Evolutionary conservation across 2,888 invertebrate genomes (phyloP).

Genomic region (Limnephilus marmoratus): DNA sequence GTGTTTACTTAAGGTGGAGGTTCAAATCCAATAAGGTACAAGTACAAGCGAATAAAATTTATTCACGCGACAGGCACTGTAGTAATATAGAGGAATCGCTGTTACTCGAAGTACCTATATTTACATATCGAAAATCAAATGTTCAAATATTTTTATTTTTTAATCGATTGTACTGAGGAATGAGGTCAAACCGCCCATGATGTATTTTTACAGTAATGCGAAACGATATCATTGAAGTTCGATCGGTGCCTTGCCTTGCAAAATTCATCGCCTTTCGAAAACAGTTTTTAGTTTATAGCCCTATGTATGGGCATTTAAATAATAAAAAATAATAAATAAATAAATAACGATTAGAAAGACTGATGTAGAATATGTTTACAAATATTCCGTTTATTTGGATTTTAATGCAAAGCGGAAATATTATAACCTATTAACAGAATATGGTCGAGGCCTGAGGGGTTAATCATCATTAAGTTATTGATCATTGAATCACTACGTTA

Average conservation of each 20-base stretch:
- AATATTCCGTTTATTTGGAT: too few relatives aligned
- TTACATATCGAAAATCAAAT: neutral
- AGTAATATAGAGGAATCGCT: neutral
- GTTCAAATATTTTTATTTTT: neutral
- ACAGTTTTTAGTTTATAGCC: too few relatives aligned
- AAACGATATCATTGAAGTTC: neutral
- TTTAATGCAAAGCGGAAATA: too few relatives aligned
- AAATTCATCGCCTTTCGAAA: too few relatives aligned
- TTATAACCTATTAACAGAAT: too few relatives aligned
- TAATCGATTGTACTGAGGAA: neutral
- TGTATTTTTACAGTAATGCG: neutral
- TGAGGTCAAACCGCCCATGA: neutral
- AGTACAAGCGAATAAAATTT: neutral
- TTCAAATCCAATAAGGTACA: neutral
- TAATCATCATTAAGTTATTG: too few relatives aligned
- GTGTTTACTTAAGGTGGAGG: neutral
- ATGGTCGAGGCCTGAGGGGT: too few relatives aligned
- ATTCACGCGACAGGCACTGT: neutral
- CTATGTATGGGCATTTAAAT: too few relatives aligned
- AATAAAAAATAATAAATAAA: too few relatives aligned
- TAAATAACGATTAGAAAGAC: too few relatives aligned
- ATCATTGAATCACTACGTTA: too few relatives aligned
- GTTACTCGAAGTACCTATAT: neutral
- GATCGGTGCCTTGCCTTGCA: neutral
- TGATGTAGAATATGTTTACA: too few relatives aligned